Percentiles rank a stretch among this genome's conserved stretches.
These are phyloP conservation scores for Microtus montanus DNA, from an alignment of 2,113 vertebrate genomes.

Conservation along the genomic window DNA sequence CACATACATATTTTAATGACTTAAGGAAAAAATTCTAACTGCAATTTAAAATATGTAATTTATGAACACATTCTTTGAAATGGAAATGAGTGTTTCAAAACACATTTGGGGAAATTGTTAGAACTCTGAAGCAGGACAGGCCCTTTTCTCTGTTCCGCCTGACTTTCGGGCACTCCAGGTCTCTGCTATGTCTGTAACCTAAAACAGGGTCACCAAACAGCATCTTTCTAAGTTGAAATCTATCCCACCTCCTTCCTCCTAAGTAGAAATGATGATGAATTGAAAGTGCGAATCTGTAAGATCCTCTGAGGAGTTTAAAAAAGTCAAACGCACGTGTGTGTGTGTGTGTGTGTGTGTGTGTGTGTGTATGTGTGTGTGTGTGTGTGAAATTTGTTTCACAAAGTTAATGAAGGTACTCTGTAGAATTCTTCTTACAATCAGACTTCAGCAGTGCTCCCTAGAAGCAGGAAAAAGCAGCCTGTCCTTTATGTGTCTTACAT, in stretches of 20 bases:
- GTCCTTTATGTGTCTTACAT: slow-evolving; percentile 20
- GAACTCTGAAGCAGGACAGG: not conserved
- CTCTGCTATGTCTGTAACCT: not conserved
- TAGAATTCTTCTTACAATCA: not conserved
- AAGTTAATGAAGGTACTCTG: slow-evolving; percentile 30
- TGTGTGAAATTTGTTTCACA: slow-evolving; percentile 20
- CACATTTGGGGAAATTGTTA: not conserved
- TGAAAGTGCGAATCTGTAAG: not conserved
- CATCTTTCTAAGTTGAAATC: not conserved
- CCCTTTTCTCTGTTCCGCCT: not conserved
- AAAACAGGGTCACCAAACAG: not conserved
- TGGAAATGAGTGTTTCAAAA: slow-evolving; percentile 14
- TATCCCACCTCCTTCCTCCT: not conserved
- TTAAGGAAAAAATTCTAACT: slow-evolving; percentile 48
- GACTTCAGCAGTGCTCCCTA: slow-evolving; percentile 14
- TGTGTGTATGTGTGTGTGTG: not conserved
- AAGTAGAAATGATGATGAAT: slow-evolving; percentile 12
- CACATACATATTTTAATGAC: slow-evolving; percentile 32
- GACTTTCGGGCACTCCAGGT: not conserved
- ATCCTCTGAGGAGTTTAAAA: not conserved
- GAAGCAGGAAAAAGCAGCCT: slow-evolving; percentile 41
- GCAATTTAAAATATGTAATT: slow-evolving; percentile 46
- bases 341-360: not conserved
- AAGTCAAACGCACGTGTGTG: no score
- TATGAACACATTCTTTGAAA: slow-evolving; percentile 43